Conservation (phyloP, 2,113 vertebrate species). For the Tychaedon coryphoeus region DNA sequence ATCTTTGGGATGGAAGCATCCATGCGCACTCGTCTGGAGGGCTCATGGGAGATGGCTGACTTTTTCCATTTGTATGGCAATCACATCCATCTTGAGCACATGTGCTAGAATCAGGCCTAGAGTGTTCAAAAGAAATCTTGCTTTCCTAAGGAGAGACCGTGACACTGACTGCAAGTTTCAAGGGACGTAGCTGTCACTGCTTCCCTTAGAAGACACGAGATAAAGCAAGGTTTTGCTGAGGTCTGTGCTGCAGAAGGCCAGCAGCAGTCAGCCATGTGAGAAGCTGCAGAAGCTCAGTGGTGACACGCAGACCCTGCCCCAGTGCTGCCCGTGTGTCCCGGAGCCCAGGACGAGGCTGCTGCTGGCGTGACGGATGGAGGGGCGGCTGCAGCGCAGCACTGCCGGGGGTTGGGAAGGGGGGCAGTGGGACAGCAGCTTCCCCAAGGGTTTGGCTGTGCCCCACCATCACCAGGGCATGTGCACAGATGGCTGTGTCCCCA, state of each 20-base stretch:
- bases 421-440: neutral
- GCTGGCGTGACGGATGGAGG: neutral
- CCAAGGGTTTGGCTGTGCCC: neutral
- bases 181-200: neutral
- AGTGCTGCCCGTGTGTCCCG: neutral
- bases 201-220: neutral
- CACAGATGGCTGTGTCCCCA: neutral
- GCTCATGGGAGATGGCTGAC: neutral
- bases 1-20: neutral
- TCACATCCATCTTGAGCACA: neutral
- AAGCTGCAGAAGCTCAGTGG: neutral
- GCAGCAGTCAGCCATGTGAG: neutral
- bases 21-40: neutral
- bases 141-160: neutral
- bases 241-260: neutral
- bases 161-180: neutral
- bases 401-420: rapidly evolving
- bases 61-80: neutral
- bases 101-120: neutral
- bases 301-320: neutral
- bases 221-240: neutral
- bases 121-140: neutral
- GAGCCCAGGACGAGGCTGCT: neutral
- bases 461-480: neutral
- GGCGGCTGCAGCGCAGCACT: neutral